Evolutionary conservation across 1,140 invertebrate genomes (phyloP), one percentile per base, ranked within the genome.

Genomic region (Tribolium madens): DNA sequence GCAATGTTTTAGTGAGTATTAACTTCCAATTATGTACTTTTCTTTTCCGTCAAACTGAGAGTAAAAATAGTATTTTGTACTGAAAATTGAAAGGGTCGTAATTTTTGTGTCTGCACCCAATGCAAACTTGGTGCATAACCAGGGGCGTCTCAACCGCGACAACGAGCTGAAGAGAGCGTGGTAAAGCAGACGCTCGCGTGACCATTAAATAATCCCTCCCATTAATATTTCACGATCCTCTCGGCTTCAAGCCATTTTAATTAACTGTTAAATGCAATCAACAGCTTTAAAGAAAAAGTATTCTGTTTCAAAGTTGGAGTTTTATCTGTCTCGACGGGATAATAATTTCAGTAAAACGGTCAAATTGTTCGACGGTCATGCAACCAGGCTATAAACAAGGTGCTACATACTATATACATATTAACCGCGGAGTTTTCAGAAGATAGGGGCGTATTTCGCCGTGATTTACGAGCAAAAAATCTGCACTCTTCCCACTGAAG

Each of bases 221-320:
- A 73, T 73, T 73, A 73, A 73, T 73, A 73, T 73, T 73, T 73
- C 47, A 73, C 70, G 46, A 52, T 50, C 47, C 42, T 73, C 48
- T 33, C 46, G 46, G 47, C 42, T 73, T 26, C 47, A 31, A 73
- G 47, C 70, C 48, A 73, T 73, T 73, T 73, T 73, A 73, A 73
- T 73, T 73, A 73, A 73, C 70, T 50, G 70, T 73, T 73, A 73
- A 73, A 73, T 73, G 70, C 68, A 71, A 71, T 71, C 68, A 71
- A 71, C 68, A 71, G 68, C 42, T 71, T 18, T 71, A 17, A 71
- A 71, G 68, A 48, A 71, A 71, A 71, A 71, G 57, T 64, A 64
- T 64, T 33, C 57, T 64, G 57, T 64, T 64, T 64, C 57, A 64
- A 64, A 64, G 57, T 64, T 64, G 57, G 57, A 64, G 57, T 64